Conservation (phyloP, 2,888 invertebrate genomes). For the Eueremaeus valkanovi region DNA sequence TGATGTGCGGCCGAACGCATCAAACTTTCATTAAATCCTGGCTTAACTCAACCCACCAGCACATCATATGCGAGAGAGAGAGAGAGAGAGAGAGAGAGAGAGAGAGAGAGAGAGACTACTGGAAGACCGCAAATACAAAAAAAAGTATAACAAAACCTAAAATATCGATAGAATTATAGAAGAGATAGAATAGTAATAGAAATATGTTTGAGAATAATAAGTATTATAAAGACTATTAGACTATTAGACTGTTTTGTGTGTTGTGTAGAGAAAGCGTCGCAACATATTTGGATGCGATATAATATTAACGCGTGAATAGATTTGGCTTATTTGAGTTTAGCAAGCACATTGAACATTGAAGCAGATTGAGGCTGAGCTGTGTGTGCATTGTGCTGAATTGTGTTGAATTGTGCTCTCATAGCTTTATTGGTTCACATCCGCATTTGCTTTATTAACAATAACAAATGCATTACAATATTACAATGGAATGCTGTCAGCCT, state of each 20-base stretch:
- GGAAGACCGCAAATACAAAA: slow-evolving; percentile 8
- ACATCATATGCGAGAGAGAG: not conserved
- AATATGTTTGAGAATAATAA: too few relatives aligned
- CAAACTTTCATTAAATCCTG: not conserved
- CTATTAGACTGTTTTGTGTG: not conserved
- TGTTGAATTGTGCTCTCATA: not conserved
- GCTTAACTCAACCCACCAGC: not conserved
- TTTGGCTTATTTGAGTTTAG: not conserved
- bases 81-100: too few relatives aligned
- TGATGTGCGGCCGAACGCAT: not conserved
- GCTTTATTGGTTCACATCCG: slow-evolving; percentile 35
- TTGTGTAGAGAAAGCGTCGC: not conserved
- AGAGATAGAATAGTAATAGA: too few relatives aligned
- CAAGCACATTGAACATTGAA: too few relatives aligned
- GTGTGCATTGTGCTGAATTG: not conserved
- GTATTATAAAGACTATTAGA: not conserved
- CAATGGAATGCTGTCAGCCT: slow-evolving; percentile 16
- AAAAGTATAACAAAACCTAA: not conserved
- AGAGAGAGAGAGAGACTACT: too few relatives aligned
- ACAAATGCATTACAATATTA: slow-evolving; percentile 35
- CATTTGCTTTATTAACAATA: slow-evolving; percentile 29
- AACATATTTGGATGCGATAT: not conserved
- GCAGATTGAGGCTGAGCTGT: too few relatives aligned
- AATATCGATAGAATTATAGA: slow-evolving; percentile 1
- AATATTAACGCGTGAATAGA: slow-evolving; percentile 31